phyloP scores from a whole-genome alignment of 2,113 vertebrate species.

The Trichechus manatus region DNA sequence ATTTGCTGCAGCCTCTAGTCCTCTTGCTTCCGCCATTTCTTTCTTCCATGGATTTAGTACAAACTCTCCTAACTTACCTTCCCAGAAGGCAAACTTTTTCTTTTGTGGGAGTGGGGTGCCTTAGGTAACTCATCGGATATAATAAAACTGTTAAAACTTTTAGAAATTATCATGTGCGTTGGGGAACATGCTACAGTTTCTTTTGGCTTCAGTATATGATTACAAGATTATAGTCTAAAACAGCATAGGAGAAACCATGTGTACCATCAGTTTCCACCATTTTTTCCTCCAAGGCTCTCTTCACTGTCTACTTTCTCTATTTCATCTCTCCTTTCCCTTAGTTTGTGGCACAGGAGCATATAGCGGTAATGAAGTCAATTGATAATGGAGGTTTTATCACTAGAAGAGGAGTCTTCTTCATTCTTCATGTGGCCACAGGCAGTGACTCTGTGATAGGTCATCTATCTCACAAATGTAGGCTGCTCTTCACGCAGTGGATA shows the following conservation, averaged over 20 bases:
- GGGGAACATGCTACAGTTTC: not conserved
- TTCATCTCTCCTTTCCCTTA: not conserved
- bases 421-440: not conserved
- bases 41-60: not conserved
- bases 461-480: not conserved
- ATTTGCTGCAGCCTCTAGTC: not conserved
- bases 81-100: not conserved
- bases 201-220: not conserved
- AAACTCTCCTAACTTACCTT: conserved; percentile 17
- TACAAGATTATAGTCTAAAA: not conserved
- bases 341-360: not conserved
- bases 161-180: not conserved
- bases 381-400: not conserved
- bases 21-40: not conserved
- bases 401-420: not conserved
- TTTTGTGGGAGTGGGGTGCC: not conserved
- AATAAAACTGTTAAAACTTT: not conserved
- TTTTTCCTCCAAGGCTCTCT: not conserved
- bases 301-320: not conserved
- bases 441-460: not conserved
- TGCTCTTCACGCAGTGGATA: not conserved
- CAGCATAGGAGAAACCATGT: not conserved
- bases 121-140: not conserved
- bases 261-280: not conserved
- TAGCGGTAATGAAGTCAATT: not conserved